Evolutionary conservation across 2,797 vertebrate species (phyloP), one percentile per base, ranked within the genome.

Genomic region (Scolopax rusticola): DNA sequence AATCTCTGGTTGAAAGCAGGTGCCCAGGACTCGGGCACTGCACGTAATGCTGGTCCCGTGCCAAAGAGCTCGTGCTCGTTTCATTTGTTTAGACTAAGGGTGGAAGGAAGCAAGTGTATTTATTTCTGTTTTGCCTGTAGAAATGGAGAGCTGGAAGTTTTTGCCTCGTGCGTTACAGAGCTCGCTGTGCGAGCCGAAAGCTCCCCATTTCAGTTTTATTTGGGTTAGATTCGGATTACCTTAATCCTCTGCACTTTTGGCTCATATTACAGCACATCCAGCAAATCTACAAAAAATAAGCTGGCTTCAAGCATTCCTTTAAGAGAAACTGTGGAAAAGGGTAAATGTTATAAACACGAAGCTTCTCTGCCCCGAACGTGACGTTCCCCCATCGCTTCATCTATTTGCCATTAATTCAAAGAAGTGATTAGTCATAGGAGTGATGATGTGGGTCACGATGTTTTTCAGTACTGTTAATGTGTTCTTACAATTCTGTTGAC

Each of bases 111-210:
- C 48, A 47, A 70, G 77, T 18, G 27, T 59, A 15, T 85, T 53
- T 89, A 71, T 61, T 94, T 76, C 73, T 82, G 40, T 15, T 87
- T 60, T 70, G 82, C 32, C 36, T 3, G 18, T 74, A 60, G 59
- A 74, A 79, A 48, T 8, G 54, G 65, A 16, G 53, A 88, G 45
- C 17, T 85, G 86, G 94, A 93, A 77, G 69, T 57, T 89, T 83
- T 87, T 95, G 65, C 50, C 75, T 36, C 19, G 65, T 32, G n/a
- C 11, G 2, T 63, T 27, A 30, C 3, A 64, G 71, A 84, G 61
- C 65, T 88, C 63, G 8, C 33, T 83, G 87, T 4, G 63, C 4
- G 36, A 92, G 75, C 68, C 0, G 1, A 60, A 87, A 61, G 61
- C 68, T 90, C 4, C 17, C 15, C 3, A 18, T 68, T 92, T 59